Base-by-base conservation (phyloP, 2,797 vertebrate species). In the Sebastes ruberrimus region DNA sequence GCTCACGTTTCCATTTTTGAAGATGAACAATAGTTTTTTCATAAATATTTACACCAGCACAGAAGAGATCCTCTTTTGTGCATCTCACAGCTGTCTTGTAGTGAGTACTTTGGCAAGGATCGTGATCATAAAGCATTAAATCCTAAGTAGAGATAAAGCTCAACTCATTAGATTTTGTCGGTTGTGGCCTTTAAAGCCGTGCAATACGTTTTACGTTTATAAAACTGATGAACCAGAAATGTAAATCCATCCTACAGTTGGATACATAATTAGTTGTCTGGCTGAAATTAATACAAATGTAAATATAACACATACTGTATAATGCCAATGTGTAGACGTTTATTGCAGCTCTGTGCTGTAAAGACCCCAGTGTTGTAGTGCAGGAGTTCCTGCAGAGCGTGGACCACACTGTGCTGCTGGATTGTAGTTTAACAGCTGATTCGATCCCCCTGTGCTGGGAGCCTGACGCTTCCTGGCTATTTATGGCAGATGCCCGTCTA, bases 401-500 rank as follows among this genome's bases (percentile, higher is more conserved):
- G 76, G 66, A 59, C 73, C 78, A 16, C 20, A 20, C 33, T 56
- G 79, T 49, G 53, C 70, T 74, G 77, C 67, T 73, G 80, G 78
- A 80, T 81, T 83, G 90, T 80, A 80, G 85, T 88, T 76, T 79
- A 92, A 89, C 93, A 94, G 92, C 93, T 93, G 93, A 94, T 95
- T 90, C 74, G 74, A 90, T 84, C 80, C 84, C 82, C 82, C 78
- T 67, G 78, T 56, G 20, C 81, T 59, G 69, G 80, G 68, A 88
- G 87, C 66, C 74, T 30, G n/a, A 74, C 22, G 80, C 90, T 89
- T 71, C 83, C 88, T 86, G 93, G 92, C 95, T 96, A 96, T 96
- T 96, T 96, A 95, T 95, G 95, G 95, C 93, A 90, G 94, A 93
- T 89, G 92, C 94, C 91, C 86, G 72, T 86, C 76, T 60, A 87